Evolutionary conservation across 2,113 vertebrate species (phyloP).

Genomic region (Mesoclemmys tuberculata): DNA sequence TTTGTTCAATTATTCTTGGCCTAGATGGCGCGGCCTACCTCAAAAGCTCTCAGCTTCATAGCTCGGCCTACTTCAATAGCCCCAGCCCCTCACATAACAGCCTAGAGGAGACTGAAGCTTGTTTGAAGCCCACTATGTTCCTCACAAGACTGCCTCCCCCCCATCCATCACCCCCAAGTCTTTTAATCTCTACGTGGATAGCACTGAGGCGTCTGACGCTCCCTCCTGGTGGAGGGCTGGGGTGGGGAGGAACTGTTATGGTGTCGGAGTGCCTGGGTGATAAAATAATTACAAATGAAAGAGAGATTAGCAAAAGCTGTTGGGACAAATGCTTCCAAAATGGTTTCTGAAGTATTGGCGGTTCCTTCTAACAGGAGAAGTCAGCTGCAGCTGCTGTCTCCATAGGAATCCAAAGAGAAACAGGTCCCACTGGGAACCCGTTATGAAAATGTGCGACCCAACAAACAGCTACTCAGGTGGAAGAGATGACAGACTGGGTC

Average conservation of each 20-base stretch:
- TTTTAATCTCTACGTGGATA: constrained; percentile 37
- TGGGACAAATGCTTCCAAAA: constrained; percentile 75
- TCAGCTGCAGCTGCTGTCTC: constrained; percentile 78
- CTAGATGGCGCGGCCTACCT: constrained; percentile 66
- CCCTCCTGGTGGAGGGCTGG: background rate
- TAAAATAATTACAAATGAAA: constrained; percentile 82
- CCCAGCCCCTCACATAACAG: constrained; percentile 49
- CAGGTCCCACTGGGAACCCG: background rate
- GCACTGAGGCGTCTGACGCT: background rate
- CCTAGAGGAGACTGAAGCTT: constrained; percentile 44
- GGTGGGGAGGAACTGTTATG: background rate
- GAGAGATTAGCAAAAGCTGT: constrained; percentile 76
- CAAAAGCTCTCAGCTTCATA: constrained; percentile 76
- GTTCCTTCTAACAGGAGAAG: constrained; percentile 66
- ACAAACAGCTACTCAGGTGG: background rate
- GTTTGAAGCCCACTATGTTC: constrained; percentile 55
- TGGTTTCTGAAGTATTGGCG: constrained; percentile 59
- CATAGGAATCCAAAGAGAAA: constrained; percentile 33
- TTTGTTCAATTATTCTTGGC: constrained; percentile 85
- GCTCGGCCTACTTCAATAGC: constrained; percentile 74
- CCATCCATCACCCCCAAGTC: accelerated
- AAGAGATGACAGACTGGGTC: constrained; percentile 58
- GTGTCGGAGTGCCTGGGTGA: constrained; percentile 40
- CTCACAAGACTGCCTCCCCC: background rate
- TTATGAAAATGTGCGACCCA: constrained; percentile 49